Conservation (phyloP, 2,797 vertebrate genomes). For the Ctenopoma multispine region DNA sequence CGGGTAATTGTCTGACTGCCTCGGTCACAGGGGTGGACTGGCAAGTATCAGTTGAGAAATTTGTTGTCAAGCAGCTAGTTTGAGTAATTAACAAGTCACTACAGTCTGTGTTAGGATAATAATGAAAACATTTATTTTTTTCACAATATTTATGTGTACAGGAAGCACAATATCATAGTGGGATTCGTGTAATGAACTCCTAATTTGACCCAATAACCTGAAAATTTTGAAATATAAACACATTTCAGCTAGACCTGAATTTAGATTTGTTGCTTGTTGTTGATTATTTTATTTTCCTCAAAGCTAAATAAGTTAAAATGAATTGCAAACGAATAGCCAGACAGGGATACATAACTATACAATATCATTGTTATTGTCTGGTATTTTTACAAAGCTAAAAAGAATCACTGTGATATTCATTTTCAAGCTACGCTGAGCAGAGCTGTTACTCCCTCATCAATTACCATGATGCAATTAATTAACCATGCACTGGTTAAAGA, state of each 20-base stretch:
- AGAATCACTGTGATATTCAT: not conserved
- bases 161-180: no score
- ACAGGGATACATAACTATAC: no score
- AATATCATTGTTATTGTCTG: not conserved
- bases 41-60: not conserved
- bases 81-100: no score
- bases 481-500: conserved; percentile 18
- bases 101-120: no score
- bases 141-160: no score
- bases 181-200: no score
- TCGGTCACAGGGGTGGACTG: not conserved
- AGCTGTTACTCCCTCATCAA: conserved; percentile 18
- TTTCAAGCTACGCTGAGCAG: not conserved
- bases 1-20: not conserved
- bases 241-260: no score
- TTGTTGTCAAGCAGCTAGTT: not conserved
- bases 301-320: no score
- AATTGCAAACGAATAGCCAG: no score
- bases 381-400: not conserved
- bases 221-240: no score
- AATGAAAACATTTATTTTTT: no score
- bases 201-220: no score
- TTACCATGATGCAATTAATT: conserved; percentile 22
- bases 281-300: not conserved
- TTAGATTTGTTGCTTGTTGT: not conserved